phyloP scores from a whole-genome alignment of 1,140 invertebrate species.

The Aricia agestis region DNA sequence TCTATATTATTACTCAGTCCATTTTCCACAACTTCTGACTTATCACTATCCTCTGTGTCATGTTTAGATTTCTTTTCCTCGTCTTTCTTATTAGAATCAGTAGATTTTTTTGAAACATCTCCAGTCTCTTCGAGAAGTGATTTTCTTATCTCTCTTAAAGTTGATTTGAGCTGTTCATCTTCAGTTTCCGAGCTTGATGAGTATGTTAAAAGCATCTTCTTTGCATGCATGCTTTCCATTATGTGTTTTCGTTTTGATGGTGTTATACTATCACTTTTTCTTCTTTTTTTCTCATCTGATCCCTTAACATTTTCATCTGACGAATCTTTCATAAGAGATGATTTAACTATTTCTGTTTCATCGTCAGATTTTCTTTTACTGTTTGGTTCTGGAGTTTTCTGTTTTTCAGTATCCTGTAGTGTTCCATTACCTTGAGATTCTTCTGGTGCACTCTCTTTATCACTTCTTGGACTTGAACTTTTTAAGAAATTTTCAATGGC shows the following conservation, averaged over 20 bases:
- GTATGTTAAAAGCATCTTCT: slow-evolving; percentile 55
- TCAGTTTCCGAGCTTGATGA: slow-evolving; percentile 63
- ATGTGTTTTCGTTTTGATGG: slow-evolving; percentile 48
- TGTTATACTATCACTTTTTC: slow-evolving; percentile 29
- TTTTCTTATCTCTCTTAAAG: slow-evolving; percentile 47
- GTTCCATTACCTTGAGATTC: slow-evolving; percentile 13
- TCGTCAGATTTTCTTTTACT: slow-evolving; percentile 10
- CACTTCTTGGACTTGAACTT: slow-evolving; percentile 19
- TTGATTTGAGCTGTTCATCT: slow-evolving; percentile 48
- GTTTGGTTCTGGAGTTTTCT: slow-evolving; percentile 7
- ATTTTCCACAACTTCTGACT: slow-evolving; percentile 20
- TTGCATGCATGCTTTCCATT: slow-evolving; percentile 56
- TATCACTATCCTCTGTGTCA: slow-evolving; percentile 18
- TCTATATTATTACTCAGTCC: slow-evolving; percentile 16
- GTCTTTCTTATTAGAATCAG: background rate
- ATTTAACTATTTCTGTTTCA: slow-evolving; percentile 27
- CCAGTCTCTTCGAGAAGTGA: slow-evolving; percentile 33
- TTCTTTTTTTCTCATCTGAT: slow-evolving; percentile 29
- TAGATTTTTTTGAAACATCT: background rate
- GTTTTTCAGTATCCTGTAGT: background rate
- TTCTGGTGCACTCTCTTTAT: background rate
- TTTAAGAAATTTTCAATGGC: slow-evolving; percentile 28
- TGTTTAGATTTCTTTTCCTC: slow-evolving; percentile 14
- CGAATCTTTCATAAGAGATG: slow-evolving; percentile 37
- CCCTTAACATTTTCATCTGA: slow-evolving; percentile 35